These are phyloP conservation scores for Plemyria rubiginata DNA, from an alignment of 2,888 invertebrate species.

Conservation along the genomic window DNA sequence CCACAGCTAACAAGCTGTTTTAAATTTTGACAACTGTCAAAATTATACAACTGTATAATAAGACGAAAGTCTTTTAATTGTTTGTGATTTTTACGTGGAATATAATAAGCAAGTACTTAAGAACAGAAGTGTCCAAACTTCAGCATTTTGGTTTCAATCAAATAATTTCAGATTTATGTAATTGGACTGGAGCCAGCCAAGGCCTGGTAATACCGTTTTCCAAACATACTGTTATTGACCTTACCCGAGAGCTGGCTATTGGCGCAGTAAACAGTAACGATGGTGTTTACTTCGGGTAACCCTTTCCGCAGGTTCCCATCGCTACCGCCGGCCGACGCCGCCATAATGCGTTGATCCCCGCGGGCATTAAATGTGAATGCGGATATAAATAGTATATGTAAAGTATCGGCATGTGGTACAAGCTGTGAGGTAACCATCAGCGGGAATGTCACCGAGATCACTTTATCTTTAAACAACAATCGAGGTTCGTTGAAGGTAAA, in stretches of 20 bases:
- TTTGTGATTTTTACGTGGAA: background rate
- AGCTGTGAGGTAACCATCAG: conserved; percentile 2
- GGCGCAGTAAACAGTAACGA: conserved; percentile 23
- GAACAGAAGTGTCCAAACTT: background rate
- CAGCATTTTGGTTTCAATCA: conserved; percentile 1
- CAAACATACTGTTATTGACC: conserved; percentile 20
- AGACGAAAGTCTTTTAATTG: too few relatives aligned
- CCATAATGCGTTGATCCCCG: conserved; percentile 27
- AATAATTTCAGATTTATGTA: conserved; percentile 9
- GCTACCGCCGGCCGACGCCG: conserved; percentile 6
- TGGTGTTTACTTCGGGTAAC: conserved; percentile 15
- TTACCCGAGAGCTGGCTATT: conserved; percentile 14
- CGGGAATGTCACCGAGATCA: background rate
- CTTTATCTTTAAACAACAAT: too few relatives aligned
- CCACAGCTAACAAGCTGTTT: too few relatives aligned
- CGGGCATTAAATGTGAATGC: conserved; percentile 20
- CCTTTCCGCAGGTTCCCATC: conserved; percentile 15
- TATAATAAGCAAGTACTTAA: background rate
- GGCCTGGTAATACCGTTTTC: conserved; percentile 5
- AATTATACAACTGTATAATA: too few relatives aligned
- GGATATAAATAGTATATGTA: conserved; percentile 27
- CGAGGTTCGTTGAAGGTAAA: too few relatives aligned
- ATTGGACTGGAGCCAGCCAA: conserved; percentile 3
- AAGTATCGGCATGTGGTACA: conserved; percentile 15
- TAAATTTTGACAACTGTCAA: background rate